Evolutionary conservation across 2,113 vertebrate species (phyloP).

Genomic region (Tragelaphus strepsiceros): DNA sequence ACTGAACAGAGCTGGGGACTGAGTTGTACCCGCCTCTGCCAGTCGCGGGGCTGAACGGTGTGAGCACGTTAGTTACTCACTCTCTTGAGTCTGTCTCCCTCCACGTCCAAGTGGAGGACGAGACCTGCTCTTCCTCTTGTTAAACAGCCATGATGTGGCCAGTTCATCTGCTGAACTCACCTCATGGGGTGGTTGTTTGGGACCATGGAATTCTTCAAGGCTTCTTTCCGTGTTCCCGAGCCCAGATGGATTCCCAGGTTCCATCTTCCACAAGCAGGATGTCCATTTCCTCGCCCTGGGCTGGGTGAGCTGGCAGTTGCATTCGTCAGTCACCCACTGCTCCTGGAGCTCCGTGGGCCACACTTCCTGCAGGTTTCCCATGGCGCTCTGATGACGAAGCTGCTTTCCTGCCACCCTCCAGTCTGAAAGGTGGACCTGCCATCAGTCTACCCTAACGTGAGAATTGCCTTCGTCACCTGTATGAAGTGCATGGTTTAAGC

Average conservation of each 20-base stretch:
- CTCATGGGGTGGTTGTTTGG: not conserved
- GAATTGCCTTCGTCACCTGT: not conserved
- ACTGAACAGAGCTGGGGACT: not conserved
- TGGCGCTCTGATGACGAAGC: not conserved
- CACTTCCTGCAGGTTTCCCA: not conserved
- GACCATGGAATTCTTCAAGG: not conserved
- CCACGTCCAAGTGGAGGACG: not conserved
- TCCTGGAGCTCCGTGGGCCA: rapidly evolving
- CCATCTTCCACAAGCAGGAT: not conserved
- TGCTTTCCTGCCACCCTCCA: not conserved
- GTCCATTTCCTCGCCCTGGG: not conserved
- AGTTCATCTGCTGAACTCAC: not conserved
- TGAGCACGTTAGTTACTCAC: not conserved
- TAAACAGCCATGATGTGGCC: not conserved
- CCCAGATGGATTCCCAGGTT: not conserved
- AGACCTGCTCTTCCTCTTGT: not conserved
- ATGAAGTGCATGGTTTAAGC: not conserved
- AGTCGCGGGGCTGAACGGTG: rapidly evolving
- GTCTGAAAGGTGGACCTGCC: not conserved
- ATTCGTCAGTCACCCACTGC: not conserved
- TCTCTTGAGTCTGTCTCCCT: not conserved
- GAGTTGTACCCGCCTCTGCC: not conserved
- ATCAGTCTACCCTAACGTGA: rapidly evolving
- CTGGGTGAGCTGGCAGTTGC: not conserved
- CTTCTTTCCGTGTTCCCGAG: not conserved